Evolutionary conservation across 2,888 invertebrate species (phyloP).

Genomic region (Drosophila antonietae): DNA sequence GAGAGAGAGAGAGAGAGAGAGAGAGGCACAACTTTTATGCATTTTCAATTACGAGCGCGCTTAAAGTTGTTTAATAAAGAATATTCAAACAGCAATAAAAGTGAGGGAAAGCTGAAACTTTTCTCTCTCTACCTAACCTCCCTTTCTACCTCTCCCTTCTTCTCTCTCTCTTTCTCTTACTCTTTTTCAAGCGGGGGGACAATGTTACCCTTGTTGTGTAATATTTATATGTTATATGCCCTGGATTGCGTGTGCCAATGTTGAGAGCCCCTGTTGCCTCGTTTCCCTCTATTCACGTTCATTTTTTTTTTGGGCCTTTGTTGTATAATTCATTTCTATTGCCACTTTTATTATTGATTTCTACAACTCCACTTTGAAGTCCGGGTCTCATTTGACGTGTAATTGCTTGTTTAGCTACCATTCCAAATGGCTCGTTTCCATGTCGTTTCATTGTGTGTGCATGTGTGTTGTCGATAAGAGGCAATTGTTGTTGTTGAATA

Average conservation of each 20-base stretch:
- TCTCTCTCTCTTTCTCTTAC: constrained; percentile 10
- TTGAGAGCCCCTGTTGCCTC: constrained; percentile 4
- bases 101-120: constrained; percentile 29
- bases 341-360: constrained; percentile 66
- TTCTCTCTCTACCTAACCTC: constrained; percentile 12
- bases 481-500: constrained; percentile 25
- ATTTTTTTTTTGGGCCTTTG: constrained; percentile 24
- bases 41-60: constrained; percentile 71
- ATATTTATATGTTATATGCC: constrained; percentile 50
- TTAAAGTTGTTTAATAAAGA: constrained; percentile 52
- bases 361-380: constrained; percentile 35
- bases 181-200: constrained; percentile 29
- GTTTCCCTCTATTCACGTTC: constrained; percentile 6
- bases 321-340: constrained; percentile 61
- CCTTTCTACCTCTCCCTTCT: constrained; percentile 9
- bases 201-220: constrained; percentile 76
- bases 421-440: constrained; percentile 42
- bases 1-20: background rate
- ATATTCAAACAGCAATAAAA: constrained; percentile 38
- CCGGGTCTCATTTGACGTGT: constrained; percentile 35
- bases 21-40: constrained; percentile 59
- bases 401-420: constrained; percentile 47
- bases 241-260: constrained; percentile 60
- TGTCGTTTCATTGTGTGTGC: constrained; percentile 10
- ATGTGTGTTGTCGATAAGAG: constrained; percentile 48